Base-by-base conservation (phyloP, 2,888 invertebrate genomes). In the Diarsia dahlii region DNA sequence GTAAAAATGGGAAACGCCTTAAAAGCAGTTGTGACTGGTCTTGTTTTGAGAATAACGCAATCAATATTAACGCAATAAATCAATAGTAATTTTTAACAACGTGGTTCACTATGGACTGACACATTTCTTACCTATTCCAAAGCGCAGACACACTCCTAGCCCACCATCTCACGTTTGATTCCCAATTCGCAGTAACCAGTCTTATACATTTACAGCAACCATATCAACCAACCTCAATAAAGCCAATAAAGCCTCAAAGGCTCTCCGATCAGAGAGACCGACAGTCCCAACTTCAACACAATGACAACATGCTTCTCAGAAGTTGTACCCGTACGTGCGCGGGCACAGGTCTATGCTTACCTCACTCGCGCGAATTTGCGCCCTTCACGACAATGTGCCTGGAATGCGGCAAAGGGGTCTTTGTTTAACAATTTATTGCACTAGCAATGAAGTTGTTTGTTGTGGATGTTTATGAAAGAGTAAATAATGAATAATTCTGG, bases 241-340 rank as follows among this genome's bases (percentile, higher is more conserved):
- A n/a, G n/a, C n/a, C 48, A 83, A 82, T 71, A 73, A 78, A 78
- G 18, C 56, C n/a, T 56, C 54, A 50, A 60, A 62, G 46, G 50
- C 34, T 28, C 48, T 10, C 20, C n/a, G 48, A 86, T 86, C 76
- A 83, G 60, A 87, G 71, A 72, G 5, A 54, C 88, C 88, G 88
- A 52, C 86, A 39, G 50, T 12, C 39, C 52, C 66, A 18, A 58
- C 8, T 45, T 18, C 18, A 60, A 60, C 71, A 87, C 87, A 87
- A 86, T 67, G 68, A 74, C 67, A 88, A 76, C 78, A 80, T 74
- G 45, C n/a, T 74, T 90, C 91, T 76, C n/a, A 75, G 90, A 90
- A 90, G 87, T 76, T 64, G 34, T 62, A 1, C 70, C 66, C 82
- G 91, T 89, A 90, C 90, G 90, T 90, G 90, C 89, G 82, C 74